Evolutionary conservation across 2,113 vertebrate species (phyloP), one percentile per base, ranked within the genome.

Genomic region (Macaca nemestrina): DNA sequence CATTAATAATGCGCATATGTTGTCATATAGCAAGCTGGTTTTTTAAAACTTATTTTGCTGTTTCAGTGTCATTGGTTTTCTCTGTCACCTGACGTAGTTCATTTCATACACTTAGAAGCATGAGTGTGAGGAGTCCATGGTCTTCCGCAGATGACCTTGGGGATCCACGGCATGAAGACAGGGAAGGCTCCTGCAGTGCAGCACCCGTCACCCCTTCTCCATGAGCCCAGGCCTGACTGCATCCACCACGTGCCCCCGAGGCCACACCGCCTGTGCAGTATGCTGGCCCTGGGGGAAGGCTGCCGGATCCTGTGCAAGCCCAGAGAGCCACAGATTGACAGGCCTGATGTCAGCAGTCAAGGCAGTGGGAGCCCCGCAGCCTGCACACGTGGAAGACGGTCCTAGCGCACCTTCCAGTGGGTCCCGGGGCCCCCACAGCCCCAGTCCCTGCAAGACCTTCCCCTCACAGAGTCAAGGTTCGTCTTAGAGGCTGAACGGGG

Each of bases 201-300:
- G 43, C 25, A 55, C 9, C 30, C 5, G 7, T 10, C 3, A 13
- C 17, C 22, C 10, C 35, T 12, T 7, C 0, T 32, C 4, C 30
- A 1, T 1, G 23, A 73, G 38, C 27, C 5, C 30, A 1, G 38
- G 20, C 73, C 27, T 59, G 5, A 35, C 8, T 7, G 48, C 40
- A n/a, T 50, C 35, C 32, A 4, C 27, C 7, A 61, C 16, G 13
- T 9, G 9, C 16, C 1, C 40, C 23, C 10, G 30, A 73, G 16
- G 7, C 45, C 32, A 9, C 13, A n/a, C 8, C 32, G 11, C 16
- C 18, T 1, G 0, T 61, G 35, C 17, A 45, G 11, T 8, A 27
- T 4, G 22, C 14, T 6, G 23, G 8, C 43, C 3, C n/a, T 23
- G 23, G 9, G 2, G 40, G 25, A 14, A 81, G 38, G n/a, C 23